phyloP scores from a whole-genome alignment of 2,797 vertebrate species.

The Cossypha polioptera region DNA sequence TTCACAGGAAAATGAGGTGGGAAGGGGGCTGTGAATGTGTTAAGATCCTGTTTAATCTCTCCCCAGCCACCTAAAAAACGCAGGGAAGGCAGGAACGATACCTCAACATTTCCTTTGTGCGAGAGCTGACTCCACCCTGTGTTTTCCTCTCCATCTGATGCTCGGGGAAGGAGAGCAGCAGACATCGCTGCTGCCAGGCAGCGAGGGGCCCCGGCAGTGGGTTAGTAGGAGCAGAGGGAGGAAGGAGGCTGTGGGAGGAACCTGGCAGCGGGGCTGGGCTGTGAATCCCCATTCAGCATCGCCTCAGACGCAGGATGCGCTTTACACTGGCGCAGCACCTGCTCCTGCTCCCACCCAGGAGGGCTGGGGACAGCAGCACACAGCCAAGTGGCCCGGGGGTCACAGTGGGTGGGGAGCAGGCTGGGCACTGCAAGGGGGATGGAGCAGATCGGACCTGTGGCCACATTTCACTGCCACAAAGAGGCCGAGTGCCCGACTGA shows the following conservation, averaged over 20 bases:
- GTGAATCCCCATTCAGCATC: background rate
- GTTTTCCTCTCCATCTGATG: slow-evolving; percentile 55
- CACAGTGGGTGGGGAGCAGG: background rate
- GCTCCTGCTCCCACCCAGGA: background rate
- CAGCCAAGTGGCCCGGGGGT: background rate
- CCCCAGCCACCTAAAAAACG: slow-evolving; percentile 26
- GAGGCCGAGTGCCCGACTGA: background rate
- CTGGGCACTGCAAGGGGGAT: background rate
- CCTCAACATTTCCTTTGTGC: slow-evolving; percentile 61
- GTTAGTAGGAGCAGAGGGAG: slow-evolving; percentile 39
- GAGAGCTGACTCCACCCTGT: slow-evolving; percentile 58
- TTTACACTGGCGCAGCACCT: background rate
- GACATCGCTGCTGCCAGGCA: background rate
- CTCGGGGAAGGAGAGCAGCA: background rate
- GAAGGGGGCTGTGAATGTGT: slow-evolving; percentile 32
- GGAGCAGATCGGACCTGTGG: background rate
- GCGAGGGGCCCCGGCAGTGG: background rate
- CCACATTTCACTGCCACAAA: background rate
- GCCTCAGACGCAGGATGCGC: background rate
- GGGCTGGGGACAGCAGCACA: background rate
- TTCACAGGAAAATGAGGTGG: slow-evolving; percentile 38
- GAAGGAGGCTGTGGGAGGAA: slow-evolving; percentile 11
- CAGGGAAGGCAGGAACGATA: background rate
- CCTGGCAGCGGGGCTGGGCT: background rate
- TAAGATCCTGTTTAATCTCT: slow-evolving; percentile 57